These are phyloP conservation scores for Apis florea DNA, from an alignment of 1,140 invertebrate species.

Conservation along the genomic window DNA sequence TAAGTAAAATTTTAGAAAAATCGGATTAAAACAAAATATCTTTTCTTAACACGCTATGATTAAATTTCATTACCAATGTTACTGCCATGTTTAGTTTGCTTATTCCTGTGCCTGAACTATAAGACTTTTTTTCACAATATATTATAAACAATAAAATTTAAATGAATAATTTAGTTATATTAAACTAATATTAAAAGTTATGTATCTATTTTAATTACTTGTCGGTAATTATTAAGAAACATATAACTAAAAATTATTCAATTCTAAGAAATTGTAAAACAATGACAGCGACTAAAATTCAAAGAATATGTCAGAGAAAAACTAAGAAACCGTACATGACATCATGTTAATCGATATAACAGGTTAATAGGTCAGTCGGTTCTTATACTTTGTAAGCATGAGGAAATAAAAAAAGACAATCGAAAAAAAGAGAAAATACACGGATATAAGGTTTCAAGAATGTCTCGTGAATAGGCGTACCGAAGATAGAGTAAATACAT, in stretches of 20 bases:
- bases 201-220: background rate
- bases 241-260: background rate
- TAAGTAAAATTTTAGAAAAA: background rate
- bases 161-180: background rate
- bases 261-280: conserved; percentile 11
- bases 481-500: conserved; percentile 38
- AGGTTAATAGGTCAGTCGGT: conserved; percentile 49
- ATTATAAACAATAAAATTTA: conserved; percentile 17
- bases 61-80: conserved; percentile 39
- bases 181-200: background rate
- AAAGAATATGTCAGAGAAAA: conserved; percentile 37
- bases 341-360: conserved; percentile 39
- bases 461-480: conserved; percentile 40
- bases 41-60: background rate
- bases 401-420: conserved; percentile 19
- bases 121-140: background rate
- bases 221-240: background rate
- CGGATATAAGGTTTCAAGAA: conserved; percentile 30
- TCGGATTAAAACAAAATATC: background rate
- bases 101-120: background rate
- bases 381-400: conserved; percentile 3
- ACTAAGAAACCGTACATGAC: conserved; percentile 13
- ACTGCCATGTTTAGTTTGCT: conserved; percentile 15
- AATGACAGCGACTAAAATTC: conserved; percentile 27
- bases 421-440: conserved; percentile 20